Evolutionary conservation across 2,113 vertebrate genomes (phyloP).

Genomic region (Ifrita kowaldi): DNA sequence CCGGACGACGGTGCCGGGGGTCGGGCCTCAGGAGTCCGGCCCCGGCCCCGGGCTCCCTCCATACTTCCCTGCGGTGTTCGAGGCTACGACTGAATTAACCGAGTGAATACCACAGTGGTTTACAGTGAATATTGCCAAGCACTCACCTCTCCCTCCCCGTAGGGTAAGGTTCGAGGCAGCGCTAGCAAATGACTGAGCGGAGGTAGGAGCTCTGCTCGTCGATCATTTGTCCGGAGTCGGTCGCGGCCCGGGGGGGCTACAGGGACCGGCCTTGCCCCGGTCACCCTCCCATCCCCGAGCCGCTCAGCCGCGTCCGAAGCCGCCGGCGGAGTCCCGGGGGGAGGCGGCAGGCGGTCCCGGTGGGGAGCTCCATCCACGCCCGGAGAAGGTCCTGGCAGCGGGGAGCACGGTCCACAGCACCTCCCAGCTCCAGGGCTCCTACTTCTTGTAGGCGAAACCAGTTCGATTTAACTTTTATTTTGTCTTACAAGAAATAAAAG

Average conservation of each 20-base stretch:
- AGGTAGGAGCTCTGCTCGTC: neutral
- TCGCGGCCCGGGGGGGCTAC: neutral
- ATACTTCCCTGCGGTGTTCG: neutral
- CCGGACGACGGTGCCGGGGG: fast-evolving
- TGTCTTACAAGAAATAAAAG: neutral
- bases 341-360: neutral
- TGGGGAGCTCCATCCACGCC: neutral
- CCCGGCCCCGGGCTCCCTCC: neutral
- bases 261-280: neutral
- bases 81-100: neutral
- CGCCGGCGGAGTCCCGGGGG: neutral
- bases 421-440: neutral
- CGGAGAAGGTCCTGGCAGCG: neutral
- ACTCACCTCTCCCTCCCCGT: neutral
- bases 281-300: neutral
- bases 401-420: neutral
- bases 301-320: neutral
- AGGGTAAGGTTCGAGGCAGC: neutral
- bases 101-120: neutral
- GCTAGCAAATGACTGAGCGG: neutral
- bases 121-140: neutral
- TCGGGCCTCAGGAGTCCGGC: neutral
- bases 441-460: neutral
- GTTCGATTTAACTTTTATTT: neutral
- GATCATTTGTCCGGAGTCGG: neutral